Percentiles rank a stretch among this genome's conserved stretches.
Conservation (phyloP, 2,113 vertebrate genomes). For the Rhea pennata region DNA sequence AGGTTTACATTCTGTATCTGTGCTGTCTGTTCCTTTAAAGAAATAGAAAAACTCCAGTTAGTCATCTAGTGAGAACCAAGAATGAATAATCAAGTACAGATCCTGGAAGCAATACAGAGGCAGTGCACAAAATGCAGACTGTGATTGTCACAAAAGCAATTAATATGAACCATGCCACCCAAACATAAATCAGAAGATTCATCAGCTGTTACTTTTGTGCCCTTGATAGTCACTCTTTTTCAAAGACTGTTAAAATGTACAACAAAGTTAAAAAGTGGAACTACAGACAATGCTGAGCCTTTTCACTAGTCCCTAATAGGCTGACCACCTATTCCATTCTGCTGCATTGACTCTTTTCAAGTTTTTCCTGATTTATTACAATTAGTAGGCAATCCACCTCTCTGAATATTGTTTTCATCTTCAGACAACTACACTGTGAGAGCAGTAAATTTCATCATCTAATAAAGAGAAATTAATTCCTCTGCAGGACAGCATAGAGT, state of each 20-base stretch:
- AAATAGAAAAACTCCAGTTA: slow-evolving; percentile 4
- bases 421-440: not conserved
- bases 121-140: not conserved
- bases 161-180: not conserved
- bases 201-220: not conserved
- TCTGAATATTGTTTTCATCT: not conserved
- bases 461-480: not conserved
- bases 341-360: not conserved
- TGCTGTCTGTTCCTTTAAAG: slow-evolving; percentile 50
- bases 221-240: not conserved
- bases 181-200: not conserved
- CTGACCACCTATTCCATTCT: not conserved
- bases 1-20: slow-evolving; percentile 46
- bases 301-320: not conserved
- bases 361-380: not conserved
- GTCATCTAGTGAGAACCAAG: not conserved
- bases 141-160: not conserved
- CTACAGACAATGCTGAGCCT: not conserved
- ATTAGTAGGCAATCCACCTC: not conserved
- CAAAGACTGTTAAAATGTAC: not conserved
- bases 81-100: not conserved
- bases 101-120: not conserved
- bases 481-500: not conserved
- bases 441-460: not conserved
- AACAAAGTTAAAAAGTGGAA: not conserved